Conservation (phyloP, 2,113 vertebrate species). For the Pelvicachromis taeniatus region DNA sequence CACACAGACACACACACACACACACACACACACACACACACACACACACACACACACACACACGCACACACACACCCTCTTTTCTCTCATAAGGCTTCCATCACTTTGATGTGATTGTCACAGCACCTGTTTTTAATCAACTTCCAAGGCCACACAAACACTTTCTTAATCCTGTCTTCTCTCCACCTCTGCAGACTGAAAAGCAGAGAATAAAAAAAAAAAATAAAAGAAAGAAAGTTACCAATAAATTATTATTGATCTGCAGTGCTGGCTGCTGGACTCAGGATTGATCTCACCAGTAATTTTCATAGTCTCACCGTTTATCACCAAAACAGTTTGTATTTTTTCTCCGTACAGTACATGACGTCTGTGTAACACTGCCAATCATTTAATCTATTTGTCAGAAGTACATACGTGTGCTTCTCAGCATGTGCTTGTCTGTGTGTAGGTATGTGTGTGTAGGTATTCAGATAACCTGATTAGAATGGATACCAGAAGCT, state of each 20-base stretch:
- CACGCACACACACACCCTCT: background rate
- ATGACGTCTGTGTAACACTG: background rate
- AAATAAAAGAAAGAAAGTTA: constrained; percentile 48
- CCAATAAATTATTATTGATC: constrained; percentile 72
- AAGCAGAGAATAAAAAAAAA: background rate
- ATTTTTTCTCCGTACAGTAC: constrained; percentile 24
- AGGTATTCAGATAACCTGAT: background rate
- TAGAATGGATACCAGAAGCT: constrained; percentile 3
- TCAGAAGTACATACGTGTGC: background rate
- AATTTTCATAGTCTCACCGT: constrained; percentile 52
- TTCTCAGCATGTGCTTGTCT: background rate
- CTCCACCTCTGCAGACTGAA: background rate
- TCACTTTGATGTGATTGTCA: constrained; percentile 70
- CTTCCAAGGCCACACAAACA: constrained; percentile 62
- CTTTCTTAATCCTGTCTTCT: constrained; percentile 41
- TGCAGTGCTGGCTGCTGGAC: constrained; percentile 34
- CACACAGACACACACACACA: background rate
- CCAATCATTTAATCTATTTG: background rate
- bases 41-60: constrained; percentile 1
- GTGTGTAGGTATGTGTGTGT: background rate
- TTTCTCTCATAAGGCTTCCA: constrained; percentile 40
- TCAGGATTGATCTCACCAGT: constrained; percentile 53
- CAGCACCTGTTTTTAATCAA: constrained; percentile 70
- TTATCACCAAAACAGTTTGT: constrained; percentile 55
- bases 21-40: background rate